A percentile compares a stretch with the other conserved stretches of the same genome.
phyloP scores from a whole-genome alignment of 2,113 vertebrate genomes.

The Beaufortia kweichowensis region DNA sequence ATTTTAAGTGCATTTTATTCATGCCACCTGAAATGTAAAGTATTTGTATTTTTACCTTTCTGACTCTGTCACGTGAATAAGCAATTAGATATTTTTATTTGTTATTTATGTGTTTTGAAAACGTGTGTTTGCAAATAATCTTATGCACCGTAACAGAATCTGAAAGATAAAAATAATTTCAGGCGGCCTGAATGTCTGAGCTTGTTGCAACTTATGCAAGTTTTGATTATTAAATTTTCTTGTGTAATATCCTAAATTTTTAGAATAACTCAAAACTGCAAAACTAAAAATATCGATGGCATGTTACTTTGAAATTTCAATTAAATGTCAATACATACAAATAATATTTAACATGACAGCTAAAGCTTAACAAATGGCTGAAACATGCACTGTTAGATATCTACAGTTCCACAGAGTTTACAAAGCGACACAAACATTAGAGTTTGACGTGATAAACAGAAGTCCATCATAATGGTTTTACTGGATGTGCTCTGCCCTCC shows the following conservation, averaged over 20 bases:
- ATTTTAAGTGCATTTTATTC: too few relatives aligned
- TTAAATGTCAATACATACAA: neutral
- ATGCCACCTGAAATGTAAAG: too few relatives aligned
- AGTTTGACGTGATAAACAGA: constrained; percentile 68
- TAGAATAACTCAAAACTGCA: neutral
- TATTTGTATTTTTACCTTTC: too few relatives aligned
- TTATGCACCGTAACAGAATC: too few relatives aligned
- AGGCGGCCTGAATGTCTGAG: neutral
- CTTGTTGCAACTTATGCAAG: neutral
- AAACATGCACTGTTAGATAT: constrained; percentile 42
- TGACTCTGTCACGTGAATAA: too few relatives aligned
- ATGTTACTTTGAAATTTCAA: too few relatives aligned
- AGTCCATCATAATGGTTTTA: constrained; percentile 49
- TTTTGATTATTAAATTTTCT: constrained; percentile 3
- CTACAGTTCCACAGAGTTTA: constrained; percentile 40
- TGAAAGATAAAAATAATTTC: too few relatives aligned
- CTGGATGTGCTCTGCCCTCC: constrained; percentile 1
- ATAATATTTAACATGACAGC: neutral
- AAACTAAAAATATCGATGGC: too few relatives aligned
- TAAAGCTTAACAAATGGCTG: constrained; percentile 37
- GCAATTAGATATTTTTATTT: too few relatives aligned
- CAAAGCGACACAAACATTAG: constrained; percentile 67
- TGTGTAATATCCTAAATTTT: neutral
- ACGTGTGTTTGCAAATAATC: too few relatives aligned
- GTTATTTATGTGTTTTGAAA: too few relatives aligned